phyloP scores from a whole-genome alignment of 2,113 vertebrate genomes.

The Limnothrissa miodon region DNA sequence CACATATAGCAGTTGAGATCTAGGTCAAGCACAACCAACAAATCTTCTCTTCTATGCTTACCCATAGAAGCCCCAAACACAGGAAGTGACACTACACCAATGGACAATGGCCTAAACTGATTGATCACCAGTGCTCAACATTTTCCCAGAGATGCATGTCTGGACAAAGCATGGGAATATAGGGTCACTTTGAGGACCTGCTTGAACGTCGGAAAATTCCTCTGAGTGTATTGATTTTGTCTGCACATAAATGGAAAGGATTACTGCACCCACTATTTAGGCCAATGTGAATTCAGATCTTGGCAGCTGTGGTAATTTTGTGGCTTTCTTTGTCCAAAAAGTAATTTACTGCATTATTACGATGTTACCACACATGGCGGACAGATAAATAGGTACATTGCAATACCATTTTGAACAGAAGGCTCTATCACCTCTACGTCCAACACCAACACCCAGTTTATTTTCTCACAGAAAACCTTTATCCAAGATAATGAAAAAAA shows the following conservation, averaged over 20 bases:
- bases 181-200: neutral
- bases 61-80: neutral
- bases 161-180: neutral
- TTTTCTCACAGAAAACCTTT: neutral
- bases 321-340: neutral
- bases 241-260: conserved; percentile 1
- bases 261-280: neutral
- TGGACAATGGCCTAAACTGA: neutral
- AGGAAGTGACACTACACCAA: neutral
- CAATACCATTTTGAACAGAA: neutral
- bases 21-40: conserved; percentile 11
- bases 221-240: neutral
- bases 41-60: neutral
- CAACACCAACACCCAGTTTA: neutral
- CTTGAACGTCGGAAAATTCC: neutral
- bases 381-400: neutral
- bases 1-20: conserved; percentile 1
- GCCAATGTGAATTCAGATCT: neutral
- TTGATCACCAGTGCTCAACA: neutral
- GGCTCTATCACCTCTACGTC: no score
- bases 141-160: neutral
- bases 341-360: neutral
- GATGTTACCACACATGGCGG: neutral
- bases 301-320: neutral
- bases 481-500: neutral